Evolutionary conservation across 1,140 invertebrate species (phyloP).

Genomic region (Hylaeus volcanicus): DNA sequence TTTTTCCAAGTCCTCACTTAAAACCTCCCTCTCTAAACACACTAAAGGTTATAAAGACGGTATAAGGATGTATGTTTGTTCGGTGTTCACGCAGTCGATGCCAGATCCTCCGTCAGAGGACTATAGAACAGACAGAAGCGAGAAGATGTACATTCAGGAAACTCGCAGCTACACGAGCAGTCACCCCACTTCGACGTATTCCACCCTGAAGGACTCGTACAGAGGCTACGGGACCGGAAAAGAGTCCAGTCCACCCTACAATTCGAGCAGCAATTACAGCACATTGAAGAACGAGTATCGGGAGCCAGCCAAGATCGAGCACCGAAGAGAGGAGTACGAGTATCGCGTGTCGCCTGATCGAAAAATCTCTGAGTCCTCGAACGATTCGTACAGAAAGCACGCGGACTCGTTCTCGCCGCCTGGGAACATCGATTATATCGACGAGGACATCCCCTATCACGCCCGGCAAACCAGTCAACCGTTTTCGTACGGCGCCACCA

Average conservation of each 20-base stretch:
- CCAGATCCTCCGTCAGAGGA: slow-evolving; percentile 75
- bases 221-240: slow-evolving; percentile 71
- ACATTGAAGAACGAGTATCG: slow-evolving; percentile 74
- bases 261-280: slow-evolving; percentile 73
- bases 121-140: slow-evolving; percentile 66
- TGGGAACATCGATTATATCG: slow-evolving; percentile 78
- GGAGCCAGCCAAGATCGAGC: slow-evolving; percentile 56
- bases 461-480: slow-evolving; percentile 89
- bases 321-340: slow-evolving; percentile 67
- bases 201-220: slow-evolving; percentile 76
- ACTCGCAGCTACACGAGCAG: slow-evolving; percentile 71
- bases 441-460: slow-evolving; percentile 89
- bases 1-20: no score
- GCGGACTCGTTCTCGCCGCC: slow-evolving; percentile 73
- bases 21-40: background rate
- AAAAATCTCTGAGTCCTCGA: slow-evolving; percentile 61
- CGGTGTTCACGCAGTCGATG: slow-evolving; percentile 71
- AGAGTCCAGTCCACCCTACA: slow-evolving; percentile 73
- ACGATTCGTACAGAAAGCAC: slow-evolving; percentile 62
- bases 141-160: slow-evolving; percentile 76
- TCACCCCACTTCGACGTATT: slow-evolving; percentile 73
- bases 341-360: slow-evolving; percentile 67
- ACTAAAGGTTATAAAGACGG: background rate
- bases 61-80: background rate
- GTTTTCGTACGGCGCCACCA: slow-evolving; percentile 88